Conservation (phyloP, 2,113 vertebrate species). For the Galbula dea region DNA sequence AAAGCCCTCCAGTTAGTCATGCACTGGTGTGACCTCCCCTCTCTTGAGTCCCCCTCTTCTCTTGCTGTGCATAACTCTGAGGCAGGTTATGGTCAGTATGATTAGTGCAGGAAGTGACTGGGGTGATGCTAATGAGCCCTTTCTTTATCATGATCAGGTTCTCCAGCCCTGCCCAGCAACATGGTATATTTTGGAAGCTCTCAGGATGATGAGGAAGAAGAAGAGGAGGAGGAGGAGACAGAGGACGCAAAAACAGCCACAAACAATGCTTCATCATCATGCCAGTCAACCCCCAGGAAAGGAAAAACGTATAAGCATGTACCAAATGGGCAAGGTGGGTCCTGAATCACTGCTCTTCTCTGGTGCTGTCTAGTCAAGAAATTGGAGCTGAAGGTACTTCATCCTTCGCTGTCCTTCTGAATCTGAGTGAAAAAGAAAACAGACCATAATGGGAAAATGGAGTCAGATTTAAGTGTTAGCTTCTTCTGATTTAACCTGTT, state of each 20-base stretch:
- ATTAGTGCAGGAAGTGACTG: not conserved
- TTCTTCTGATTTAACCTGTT: not conserved
- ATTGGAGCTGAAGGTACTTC: not conserved
- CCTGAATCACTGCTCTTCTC: not conserved
- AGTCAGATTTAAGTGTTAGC: not conserved
- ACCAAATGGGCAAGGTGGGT: conserved; percentile 91
- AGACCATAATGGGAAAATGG: not conserved
- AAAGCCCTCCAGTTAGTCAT: not conserved
- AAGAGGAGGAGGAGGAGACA: conserved; percentile 84
- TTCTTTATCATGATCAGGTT: conserved; percentile 76
- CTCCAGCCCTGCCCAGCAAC: conserved; percentile 92
- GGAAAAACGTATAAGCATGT: conserved; percentile 88
- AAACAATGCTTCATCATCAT: conserved; percentile 87
- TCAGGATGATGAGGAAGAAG: conserved; percentile 94
- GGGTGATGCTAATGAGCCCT: not conserved
- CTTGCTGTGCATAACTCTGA: not conserved
- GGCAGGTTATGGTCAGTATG: not conserved
- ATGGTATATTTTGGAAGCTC: conserved; percentile 98
- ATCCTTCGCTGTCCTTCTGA: not conserved
- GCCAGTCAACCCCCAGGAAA: conserved; percentile 96
- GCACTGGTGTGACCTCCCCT: not conserved
- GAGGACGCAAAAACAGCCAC: conserved; percentile 82
- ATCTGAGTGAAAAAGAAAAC: not conserved
- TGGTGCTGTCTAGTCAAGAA: not conserved
- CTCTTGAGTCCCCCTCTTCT: not conserved